Evolutionary conservation across 2,113 vertebrate species (phyloP), one percentile per base, ranked within the genome.

Genomic region (Aix galericulata): DNA sequence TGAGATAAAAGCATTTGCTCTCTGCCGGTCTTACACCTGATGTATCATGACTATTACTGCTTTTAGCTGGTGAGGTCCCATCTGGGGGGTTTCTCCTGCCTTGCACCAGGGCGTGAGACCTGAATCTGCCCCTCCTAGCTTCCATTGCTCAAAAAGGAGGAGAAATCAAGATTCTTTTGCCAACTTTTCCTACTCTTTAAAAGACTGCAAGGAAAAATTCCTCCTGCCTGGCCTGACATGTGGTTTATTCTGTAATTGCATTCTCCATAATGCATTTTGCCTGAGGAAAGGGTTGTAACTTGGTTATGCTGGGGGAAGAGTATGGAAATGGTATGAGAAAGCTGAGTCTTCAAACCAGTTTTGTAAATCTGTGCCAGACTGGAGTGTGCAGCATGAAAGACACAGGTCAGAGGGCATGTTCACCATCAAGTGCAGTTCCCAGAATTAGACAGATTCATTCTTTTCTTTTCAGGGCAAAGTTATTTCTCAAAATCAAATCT

Each of bases 1-100:
- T 76, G 82, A 89, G 92, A 88, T 94, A 77, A 89, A 27, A 87
- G 71, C 74, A 13, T 56, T 95, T 84, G 34, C 42, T 82, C 31
- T 71, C 64, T 64, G 27, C 48, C 50, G 80, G 73, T 79, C 73
- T 88, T 44, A 27, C 36, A n/a, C 62, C 53, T 85, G 83, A 93
- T 76, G 62, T 29, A 59, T 55, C 0, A 0, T 55, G 73, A 62
- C 62, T 79, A 7, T 75, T 92, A 44, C 0, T 0, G 83, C 17
- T 88, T 58, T 85, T 16, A 82, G 32, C 3, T 26, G 55, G 34
- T 40, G 40, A 40, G 40, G 40, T 40, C 40, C 40, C 40, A 40
- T 40, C 40, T 40, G 40, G 17, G 68, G 64, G 22, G 11, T 16
- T 83, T 60, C 68, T 93, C 68, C 56, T 74, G 76, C 82, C 17